These are phyloP conservation scores for Amyelois transitella DNA, from an alignment of 1,140 invertebrate genomes.

Conservation along the genomic window DNA sequence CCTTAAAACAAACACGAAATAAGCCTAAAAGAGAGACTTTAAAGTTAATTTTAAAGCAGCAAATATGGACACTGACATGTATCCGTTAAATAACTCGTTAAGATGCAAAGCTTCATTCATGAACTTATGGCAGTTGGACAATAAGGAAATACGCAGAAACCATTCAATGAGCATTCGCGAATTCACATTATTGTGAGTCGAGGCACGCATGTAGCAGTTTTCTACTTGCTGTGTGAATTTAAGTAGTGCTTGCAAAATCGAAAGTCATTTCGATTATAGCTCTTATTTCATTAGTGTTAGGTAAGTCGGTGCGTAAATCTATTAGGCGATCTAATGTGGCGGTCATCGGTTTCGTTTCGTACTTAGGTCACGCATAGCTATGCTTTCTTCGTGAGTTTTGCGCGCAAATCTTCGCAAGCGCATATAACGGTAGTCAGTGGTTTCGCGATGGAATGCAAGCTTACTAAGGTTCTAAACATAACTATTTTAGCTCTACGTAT, in stretches of 20 bases:
- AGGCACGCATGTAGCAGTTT: conserved; percentile 50
- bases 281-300: conserved; percentile 35
- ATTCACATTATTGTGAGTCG: conserved; percentile 53
- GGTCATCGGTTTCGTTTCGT: conserved; percentile 41
- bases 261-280: conserved; percentile 26
- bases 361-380: conserved; percentile 58
- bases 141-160: conserved; percentile 71
- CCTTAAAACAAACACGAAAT: not conserved
- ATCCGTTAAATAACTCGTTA: conserved; percentile 46
- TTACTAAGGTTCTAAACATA: conserved; percentile 2
- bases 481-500: not conserved
- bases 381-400: conserved; percentile 70
- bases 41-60: not conserved
- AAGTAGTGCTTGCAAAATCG: conserved; percentile 14
- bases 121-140: conserved; percentile 46
- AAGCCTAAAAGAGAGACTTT: not conserved
- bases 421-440: conserved; percentile 61
- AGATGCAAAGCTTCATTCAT: conserved; percentile 62
- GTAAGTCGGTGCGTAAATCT: conserved; percentile 22
- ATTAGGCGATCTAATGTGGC: conserved; percentile 25
- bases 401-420: conserved; percentile 62
- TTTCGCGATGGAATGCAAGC: conserved; percentile 47
- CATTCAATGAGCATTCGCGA: conserved; percentile 61
- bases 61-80: conserved; percentile 20
- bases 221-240: conserved; percentile 32